Evolutionary conservation across 2,797 vertebrate genomes (phyloP).

Genomic region (Dermochelys coriacea): DNA sequence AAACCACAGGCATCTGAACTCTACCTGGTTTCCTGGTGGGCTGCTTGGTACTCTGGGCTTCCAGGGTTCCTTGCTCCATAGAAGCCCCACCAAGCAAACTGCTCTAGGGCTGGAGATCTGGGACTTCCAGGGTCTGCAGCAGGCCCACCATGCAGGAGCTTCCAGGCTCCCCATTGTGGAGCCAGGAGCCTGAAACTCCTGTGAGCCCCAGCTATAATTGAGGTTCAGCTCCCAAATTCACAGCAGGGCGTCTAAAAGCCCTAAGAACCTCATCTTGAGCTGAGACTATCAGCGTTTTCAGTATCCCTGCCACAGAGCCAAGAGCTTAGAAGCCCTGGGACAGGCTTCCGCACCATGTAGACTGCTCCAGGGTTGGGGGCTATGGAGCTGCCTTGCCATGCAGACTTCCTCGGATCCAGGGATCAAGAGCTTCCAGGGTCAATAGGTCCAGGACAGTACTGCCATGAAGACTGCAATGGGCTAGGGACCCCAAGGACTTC

Average conservation of each 20-base stretch:
- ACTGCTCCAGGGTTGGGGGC: neutral
- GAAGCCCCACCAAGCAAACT: too few species aligned
- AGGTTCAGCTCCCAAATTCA: neutral
- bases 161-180: neutral
- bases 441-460: too few species aligned
- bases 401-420: too few species aligned
- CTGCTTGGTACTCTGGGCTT: neutral
- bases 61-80: neutral
- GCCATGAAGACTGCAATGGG: too few species aligned
- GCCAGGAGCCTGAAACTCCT: neutral
- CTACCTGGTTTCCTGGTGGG: neutral
- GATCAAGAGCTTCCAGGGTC: too few species aligned
- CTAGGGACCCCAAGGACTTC: too few species aligned
- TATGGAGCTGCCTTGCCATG: neutral
- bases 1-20: neutral
- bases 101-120: neutral
- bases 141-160: neutral
- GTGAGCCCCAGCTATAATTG: neutral
- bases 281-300: neutral
- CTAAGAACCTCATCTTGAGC: neutral
- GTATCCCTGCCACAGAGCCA: neutral
- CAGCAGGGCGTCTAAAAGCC: neutral
- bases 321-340: neutral
- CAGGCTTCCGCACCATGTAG: neutral
- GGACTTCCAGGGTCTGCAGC: neutral